A percentile compares a stretch with the other conserved stretches of the same genome.
These are phyloP conservation scores for Andrena flavipes DNA, from an alignment of 2,888 invertebrate species.

Conservation along the genomic window DNA sequence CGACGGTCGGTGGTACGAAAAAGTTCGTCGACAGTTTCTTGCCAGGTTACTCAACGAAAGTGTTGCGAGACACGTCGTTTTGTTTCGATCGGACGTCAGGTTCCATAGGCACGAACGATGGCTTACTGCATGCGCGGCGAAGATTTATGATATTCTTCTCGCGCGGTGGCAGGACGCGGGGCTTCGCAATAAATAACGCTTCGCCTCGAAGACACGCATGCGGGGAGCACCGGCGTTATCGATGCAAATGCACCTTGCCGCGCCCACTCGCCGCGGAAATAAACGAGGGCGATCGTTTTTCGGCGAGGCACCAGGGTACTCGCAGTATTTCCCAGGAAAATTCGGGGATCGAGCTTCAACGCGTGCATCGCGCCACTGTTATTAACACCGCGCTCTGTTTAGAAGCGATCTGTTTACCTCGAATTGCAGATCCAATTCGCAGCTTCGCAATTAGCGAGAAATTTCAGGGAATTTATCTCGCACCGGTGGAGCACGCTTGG, in stretches of 20 bases:
- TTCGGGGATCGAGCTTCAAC: conserved; percentile 7
- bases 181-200: conserved; percentile 69
- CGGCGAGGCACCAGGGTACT: conserved; percentile 11
- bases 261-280: conserved; percentile 61
- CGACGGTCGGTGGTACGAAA: not conserved
- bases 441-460: conserved; percentile 13
- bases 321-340: conserved; percentile 16
- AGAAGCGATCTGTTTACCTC: not conserved
- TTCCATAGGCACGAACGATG: conserved; percentile 34
- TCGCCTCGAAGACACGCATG: conserved; percentile 68
- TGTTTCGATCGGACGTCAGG: conserved; percentile 34
- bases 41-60: conserved; percentile 30
- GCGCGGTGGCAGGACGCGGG: conserved; percentile 52
- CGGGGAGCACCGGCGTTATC: conserved; percentile 63
- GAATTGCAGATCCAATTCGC: not conserved
- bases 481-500: too few relatives aligned
- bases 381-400: not conserved
- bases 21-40: conserved; percentile 17
- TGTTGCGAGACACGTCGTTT: conserved; percentile 34
- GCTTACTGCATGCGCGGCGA: conserved; percentile 36
- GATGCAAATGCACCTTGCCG: conserved; percentile 73
- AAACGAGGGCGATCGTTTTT: conserved; percentile 60
- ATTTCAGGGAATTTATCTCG: conserved; percentile 1
- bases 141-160: conserved; percentile 73
- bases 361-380: not conserved